Evolutionary conservation across 2,797 vertebrate species (phyloP).

Genomic region (Platalea minor): DNA sequence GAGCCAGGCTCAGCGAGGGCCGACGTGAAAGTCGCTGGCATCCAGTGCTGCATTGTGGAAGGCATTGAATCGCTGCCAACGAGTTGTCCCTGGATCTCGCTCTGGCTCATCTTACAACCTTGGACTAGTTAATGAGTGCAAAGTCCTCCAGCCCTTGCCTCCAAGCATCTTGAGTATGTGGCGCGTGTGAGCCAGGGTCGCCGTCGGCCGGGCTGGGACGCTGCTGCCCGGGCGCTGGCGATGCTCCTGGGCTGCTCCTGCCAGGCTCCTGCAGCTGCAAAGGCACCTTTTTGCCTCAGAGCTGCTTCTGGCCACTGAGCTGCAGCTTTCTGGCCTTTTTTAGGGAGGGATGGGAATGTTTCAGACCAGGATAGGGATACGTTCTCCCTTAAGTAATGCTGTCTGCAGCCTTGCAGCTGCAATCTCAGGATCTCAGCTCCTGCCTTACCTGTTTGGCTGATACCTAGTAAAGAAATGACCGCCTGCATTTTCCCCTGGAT

Average conservation of each 20-base stretch:
- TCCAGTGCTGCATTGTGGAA: background rate
- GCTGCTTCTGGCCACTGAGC: background rate
- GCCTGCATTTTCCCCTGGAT: background rate
- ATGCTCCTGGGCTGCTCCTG: background rate
- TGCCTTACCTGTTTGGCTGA: background rate
- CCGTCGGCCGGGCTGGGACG: rapidly evolving
- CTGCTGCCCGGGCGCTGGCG: rapidly evolving
- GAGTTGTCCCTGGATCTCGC: background rate
- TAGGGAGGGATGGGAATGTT: background rate
- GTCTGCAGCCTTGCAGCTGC: background rate
- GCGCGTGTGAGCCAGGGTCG: background rate
- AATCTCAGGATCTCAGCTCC: background rate
- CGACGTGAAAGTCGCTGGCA: background rate
- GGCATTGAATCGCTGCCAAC: background rate
- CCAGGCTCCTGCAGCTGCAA: background rate
- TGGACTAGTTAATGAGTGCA: background rate
- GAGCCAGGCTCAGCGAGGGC: background rate
- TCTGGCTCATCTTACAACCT: background rate
- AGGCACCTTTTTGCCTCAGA: background rate
- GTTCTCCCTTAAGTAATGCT: background rate
- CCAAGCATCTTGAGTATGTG: background rate
- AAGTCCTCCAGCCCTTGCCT: background rate
- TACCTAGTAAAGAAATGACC: background rate
- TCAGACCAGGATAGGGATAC: background rate
- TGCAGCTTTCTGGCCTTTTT: background rate